Evolutionary conservation across 2,113 vertebrate species (phyloP).

Genomic region (Bos taurus): DNA sequence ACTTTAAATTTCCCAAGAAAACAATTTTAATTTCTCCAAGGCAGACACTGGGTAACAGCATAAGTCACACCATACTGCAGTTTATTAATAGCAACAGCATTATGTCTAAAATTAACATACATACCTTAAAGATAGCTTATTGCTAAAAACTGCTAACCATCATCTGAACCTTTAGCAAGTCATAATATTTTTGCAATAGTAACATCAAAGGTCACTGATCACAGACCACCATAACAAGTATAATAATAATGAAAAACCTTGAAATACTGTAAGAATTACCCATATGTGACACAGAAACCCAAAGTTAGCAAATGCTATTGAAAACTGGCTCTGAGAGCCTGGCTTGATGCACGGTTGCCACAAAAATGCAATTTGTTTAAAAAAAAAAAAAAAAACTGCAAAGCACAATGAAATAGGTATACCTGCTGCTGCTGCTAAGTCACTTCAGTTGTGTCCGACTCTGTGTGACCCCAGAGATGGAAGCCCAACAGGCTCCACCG

Average conservation of each 20-base stretch:
- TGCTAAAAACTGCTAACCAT: not conserved
- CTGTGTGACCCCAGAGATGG: no score
- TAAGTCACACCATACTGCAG: not conserved
- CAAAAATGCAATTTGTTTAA: not conserved
- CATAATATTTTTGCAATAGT: not conserved
- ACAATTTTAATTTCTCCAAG: not conserved
- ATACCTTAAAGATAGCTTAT: not conserved
- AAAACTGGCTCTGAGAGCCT: not conserved
- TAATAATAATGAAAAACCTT: not conserved
- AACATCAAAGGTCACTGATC: not conserved
- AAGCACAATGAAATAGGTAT: not conserved
- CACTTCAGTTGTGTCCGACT: no score
- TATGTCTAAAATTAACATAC: not conserved
- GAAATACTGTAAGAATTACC: not conserved
- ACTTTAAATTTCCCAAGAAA: not conserved
- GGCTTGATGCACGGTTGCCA: not conserved
- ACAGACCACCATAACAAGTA: not conserved
- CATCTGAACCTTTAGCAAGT: not conserved
- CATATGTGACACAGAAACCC: not conserved
- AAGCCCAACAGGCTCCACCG: no score
- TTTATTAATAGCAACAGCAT: not conserved
- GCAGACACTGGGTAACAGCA: not conserved
- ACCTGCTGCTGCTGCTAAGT: no score
- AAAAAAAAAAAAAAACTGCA: no score
- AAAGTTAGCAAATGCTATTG: not conserved